Percentiles rank a stretch among this genome's conserved stretches.
phyloP scores from a whole-genome alignment of 2,113 vertebrate genomes.

The Cnemophilus loriae region DNA sequence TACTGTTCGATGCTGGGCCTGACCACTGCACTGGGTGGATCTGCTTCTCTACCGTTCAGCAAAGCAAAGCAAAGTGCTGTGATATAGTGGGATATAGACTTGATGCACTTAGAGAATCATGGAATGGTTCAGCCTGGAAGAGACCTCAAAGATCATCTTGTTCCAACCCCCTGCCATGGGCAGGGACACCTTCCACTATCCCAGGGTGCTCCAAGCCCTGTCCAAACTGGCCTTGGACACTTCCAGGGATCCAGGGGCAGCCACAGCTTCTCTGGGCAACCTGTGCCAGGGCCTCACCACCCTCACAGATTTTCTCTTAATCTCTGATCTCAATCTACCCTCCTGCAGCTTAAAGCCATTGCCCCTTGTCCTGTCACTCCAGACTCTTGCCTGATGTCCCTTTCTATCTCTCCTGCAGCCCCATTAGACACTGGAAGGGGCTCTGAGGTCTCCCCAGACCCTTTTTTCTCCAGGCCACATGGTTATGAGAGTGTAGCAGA shows the following conservation, averaged over 20 bases:
- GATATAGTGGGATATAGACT: not conserved
- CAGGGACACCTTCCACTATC: not conserved
- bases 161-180: not conserved
- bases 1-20: slow-evolving; percentile 44
- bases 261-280: not conserved
- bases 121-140: not conserved
- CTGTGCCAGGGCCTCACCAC: not conserved
- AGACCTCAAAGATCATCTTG: not conserved
- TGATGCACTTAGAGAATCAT: fast-evolving
- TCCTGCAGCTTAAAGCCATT: not conserved
- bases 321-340: not conserved
- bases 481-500: not conserved
- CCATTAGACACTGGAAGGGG: not conserved
- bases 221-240: not conserved
- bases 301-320: not conserved
- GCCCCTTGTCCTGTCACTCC: not conserved
- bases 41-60: not conserved
- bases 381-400: not conserved
- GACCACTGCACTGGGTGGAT: not conserved
- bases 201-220: not conserved
- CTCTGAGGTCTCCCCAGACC: not conserved
- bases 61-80: not conserved
- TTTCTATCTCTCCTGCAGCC: not conserved
- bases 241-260: not conserved
- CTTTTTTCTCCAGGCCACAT: not conserved